phyloP scores from a whole-genome alignment of 2,888 invertebrate genomes.

The Sminthurides aquaticus region DNA sequence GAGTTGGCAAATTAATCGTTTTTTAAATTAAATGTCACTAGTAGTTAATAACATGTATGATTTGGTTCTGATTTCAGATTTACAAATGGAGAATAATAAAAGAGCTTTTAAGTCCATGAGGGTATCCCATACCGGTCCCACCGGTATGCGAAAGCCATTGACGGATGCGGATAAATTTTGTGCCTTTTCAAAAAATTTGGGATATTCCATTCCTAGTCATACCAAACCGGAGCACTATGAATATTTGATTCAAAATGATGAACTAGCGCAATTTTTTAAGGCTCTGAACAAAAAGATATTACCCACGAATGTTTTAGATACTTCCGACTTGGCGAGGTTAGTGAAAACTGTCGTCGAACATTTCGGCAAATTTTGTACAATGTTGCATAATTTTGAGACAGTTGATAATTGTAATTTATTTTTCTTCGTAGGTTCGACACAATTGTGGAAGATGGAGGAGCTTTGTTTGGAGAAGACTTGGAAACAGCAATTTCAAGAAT shows the following conservation, averaged over 20 bases:
- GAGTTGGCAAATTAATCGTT: too few relatives aligned
- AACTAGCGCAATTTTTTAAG: neutral
- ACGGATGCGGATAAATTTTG: neutral
- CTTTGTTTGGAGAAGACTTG: slow-evolving; percentile 12
- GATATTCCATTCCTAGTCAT: neutral
- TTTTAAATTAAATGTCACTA: too few relatives aligned
- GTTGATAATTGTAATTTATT: too few relatives aligned
- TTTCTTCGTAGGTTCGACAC: slow-evolving; percentile 3
- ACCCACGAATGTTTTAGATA: neutral
- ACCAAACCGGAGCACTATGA: neutral
- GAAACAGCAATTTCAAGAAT: slow-evolving; percentile 6
- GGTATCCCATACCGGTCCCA: too few relatives aligned
- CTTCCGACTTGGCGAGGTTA: neutral
- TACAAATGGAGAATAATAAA: too few relatives aligned
- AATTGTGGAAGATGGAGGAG: slow-evolving; percentile 7
- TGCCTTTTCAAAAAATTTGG: neutral
- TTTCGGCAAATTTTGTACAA: neutral
- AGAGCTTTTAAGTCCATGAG: too few relatives aligned
- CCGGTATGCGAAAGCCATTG: neutral
- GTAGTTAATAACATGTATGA: too few relatives aligned
- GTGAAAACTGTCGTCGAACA: too few relatives aligned
- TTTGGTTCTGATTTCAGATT: too few relatives aligned
- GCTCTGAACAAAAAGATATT: neutral
- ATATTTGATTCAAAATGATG: neutral
- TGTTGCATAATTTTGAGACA: neutral